A percentile compares a stretch with the other conserved stretches of the same genome.
Conservation (phyloP, 37 sponge, comb jelly and placozoan genomes). For the Agelas oroides region DNA sequence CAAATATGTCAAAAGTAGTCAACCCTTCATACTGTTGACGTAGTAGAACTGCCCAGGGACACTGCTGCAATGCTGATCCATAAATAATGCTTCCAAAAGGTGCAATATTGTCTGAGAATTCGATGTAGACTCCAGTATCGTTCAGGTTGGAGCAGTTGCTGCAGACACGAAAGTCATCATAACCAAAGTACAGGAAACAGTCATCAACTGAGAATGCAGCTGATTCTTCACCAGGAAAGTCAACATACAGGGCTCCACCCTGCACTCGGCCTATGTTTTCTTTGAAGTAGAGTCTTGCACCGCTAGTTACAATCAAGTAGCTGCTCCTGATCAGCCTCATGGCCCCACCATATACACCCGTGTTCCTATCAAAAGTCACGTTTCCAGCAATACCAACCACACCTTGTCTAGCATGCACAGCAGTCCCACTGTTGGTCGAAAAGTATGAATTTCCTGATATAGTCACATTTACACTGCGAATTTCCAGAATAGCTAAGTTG, state of each 20-base stretch:
- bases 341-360: conserved; percentile 40
- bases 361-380: conserved; percentile 9
- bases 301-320: conserved; percentile 3
- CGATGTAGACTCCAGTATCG: neutral
- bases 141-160: conserved; percentile 10
- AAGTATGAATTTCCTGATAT: conserved; percentile 12
- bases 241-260: conserved; percentile 50
- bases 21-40: neutral
- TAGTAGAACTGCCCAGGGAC: conserved; percentile 47
- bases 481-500: neutral
- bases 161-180: conserved; percentile 20
- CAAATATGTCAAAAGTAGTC: neutral
- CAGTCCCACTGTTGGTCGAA: conserved; percentile 19
- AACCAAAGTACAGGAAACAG: conserved; percentile 50
- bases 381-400: conserved; percentile 25
- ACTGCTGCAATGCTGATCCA: conserved; percentile 39
- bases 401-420: neutral
- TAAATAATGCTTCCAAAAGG: conserved; percentile 23
- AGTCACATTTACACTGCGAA: conserved; percentile 9
- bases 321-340: neutral
- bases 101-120: conserved; percentile 32
- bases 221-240: neutral
- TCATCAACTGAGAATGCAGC: neutral
- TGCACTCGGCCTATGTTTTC: conserved; percentile 20
- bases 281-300: neutral